Percentiles rank a stretch among this genome's conserved stretches.
phyloP scores from a whole-genome alignment of 2,113 vertebrate genomes.

The Hiodon tergisus region DNA sequence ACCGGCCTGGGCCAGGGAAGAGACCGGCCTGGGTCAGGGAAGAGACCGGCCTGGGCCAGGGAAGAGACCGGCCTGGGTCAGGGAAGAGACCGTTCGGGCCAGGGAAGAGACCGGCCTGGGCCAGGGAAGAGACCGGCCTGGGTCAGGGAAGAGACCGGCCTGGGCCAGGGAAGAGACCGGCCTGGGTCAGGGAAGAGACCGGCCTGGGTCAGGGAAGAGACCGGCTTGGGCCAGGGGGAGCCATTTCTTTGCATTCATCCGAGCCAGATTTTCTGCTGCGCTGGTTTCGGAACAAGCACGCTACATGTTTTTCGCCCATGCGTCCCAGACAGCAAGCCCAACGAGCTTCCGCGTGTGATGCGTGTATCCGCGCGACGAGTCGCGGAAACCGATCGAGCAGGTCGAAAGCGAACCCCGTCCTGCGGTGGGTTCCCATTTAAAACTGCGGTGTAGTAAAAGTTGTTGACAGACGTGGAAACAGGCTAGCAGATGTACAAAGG shows the following conservation, averaged over 20 bases:
- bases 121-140: too few relatives aligned
- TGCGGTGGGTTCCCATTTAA: not conserved
- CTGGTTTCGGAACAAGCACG: not conserved
- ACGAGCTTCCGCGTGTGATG: conserved; percentile 18
- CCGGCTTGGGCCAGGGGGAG: too few relatives aligned
- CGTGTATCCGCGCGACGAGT: conserved; percentile 49
- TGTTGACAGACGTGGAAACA: conserved; percentile 57
- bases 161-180: too few relatives aligned
- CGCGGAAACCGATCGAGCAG: conserved; percentile 38
- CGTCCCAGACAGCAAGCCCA: conserved; percentile 42
- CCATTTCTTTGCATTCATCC: not conserved
- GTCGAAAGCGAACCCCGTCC: not conserved
- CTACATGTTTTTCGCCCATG: not conserved
- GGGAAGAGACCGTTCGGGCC: too few relatives aligned
- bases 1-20: too few relatives aligned
- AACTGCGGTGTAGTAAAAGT: conserved; percentile 31
- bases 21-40: too few relatives aligned
- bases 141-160: too few relatives aligned
- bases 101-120: too few relatives aligned
- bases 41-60: too few relatives aligned
- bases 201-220: too few relatives aligned
- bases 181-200: too few relatives aligned
- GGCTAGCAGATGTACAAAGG: conserved; percentile 55
- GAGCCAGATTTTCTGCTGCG: not conserved
- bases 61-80: too few relatives aligned